Base-by-base conservation (phyloP, 2,113 vertebrate genomes). In the Pseudopipra pipra region DNA sequence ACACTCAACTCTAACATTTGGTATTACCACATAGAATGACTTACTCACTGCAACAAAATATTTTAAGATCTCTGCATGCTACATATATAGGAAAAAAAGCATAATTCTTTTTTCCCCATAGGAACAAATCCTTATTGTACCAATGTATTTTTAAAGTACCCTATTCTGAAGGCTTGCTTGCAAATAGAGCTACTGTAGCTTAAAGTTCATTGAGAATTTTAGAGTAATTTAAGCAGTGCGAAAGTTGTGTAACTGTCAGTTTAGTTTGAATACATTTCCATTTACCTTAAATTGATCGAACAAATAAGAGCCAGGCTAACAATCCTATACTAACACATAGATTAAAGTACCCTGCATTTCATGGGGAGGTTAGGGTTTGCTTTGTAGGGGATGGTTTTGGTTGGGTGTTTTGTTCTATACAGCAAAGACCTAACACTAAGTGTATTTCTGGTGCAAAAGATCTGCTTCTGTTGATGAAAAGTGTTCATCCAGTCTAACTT, bases 91-190 rank as follows among this genome's bases (percentile, higher is more conserved):
- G 7, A 20, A 88, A 93, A 93, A 56, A 83, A 71, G 27, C 14
- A 27, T 22, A 31, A 8, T 18, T 18, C 2, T 7, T 49, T 30
- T 14, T 9, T 4, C 1, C 8, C 15, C 9, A 21, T 0, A 37
- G 7, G 15, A 89, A 61, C 14, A 82, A 89, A 82, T 13, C 31
- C 20, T 65, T 49, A 23, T n/a, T 82, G 51, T 30, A 49, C 14
- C 23, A 37, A 33, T 13, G 12, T 49, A 63, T 39, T 75, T 89
- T 14, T 55, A 13, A 54, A 87, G 10, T 11, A 52, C 19, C 7
- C 58, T 35, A 55, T 52, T 35, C 41, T 44, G 49, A 65, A 65
- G 25, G n/a, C 19, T 83, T 56, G 28, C 85, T 91, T 85, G 79
- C 74, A 72, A 49, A 65, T 51, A 58, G 13, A 49, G 16, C 37